These are phyloP conservation scores for Hydrochoerus hydrochaeris DNA, from an alignment of 2,113 vertebrate species.

Conservation along the genomic window DNA sequence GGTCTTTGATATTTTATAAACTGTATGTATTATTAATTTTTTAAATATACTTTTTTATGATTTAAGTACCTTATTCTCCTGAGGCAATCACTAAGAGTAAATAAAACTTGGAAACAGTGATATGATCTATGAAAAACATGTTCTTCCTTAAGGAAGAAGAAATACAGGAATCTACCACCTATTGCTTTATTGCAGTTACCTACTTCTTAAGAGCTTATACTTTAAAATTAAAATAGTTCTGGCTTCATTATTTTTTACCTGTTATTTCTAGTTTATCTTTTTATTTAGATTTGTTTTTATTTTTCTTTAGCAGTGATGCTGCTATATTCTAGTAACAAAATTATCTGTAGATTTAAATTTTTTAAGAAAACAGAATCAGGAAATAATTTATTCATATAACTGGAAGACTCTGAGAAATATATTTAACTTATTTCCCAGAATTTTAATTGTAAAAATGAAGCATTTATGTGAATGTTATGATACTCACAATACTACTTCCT, in stretches of 20 bases:
- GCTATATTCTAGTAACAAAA: neutral
- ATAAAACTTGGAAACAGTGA: neutral
- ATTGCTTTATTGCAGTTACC: rapidly evolving
- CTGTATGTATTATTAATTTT: neutral
- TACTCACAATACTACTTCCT: constrained; percentile 4
- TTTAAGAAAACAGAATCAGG: neutral
- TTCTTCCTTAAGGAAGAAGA: neutral
- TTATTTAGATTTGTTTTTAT: neutral
- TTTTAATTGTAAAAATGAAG: neutral
- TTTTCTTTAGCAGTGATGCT: neutral
- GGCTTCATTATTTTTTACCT: neutral
- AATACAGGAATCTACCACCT: rapidly evolving
- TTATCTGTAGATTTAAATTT: neutral
- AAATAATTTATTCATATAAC: neutral
- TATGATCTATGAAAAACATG: neutral
- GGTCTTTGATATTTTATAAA: neutral
- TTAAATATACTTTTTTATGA: neutral
- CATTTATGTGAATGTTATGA: neutral
- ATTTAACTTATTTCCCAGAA: neutral
- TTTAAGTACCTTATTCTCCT: neutral
- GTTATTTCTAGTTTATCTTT: neutral
- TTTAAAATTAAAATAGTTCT: neutral
- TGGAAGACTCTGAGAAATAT: neutral
- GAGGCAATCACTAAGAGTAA: neutral
- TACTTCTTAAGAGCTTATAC: neutral